Evolutionary conservation across 1,140 invertebrate species (phyloP).

Genomic region (Zaprionus africanus): DNA sequence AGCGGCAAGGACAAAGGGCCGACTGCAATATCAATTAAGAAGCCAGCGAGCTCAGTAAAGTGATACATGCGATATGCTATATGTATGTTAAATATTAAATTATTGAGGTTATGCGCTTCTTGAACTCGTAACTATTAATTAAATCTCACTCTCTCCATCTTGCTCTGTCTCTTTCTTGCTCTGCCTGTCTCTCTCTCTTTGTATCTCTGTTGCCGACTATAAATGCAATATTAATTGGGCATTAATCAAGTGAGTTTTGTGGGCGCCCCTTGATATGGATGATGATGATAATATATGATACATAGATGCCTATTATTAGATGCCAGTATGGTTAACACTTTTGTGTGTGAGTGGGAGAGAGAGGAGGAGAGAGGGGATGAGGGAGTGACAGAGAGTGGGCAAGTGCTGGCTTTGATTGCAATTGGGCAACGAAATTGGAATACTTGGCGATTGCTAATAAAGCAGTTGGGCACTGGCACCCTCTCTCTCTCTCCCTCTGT

Average conservation of each 20-base stretch:
- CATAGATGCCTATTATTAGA: neutral
- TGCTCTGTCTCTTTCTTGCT: neutral
- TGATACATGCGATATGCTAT: neutral
- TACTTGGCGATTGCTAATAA: slow-evolving; percentile 36
- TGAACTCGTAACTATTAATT: slow-evolving; percentile 10
- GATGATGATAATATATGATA: slow-evolving; percentile 3
- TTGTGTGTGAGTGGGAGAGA: neutral
- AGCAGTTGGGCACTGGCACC: slow-evolving; percentile 25
- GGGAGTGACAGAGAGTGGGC: neutral
- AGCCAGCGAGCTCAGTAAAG: neutral
- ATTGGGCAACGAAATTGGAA: slow-evolving; percentile 12
- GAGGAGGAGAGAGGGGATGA: neutral
- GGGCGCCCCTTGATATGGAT: neutral
- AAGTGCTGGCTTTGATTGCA: slow-evolving; percentile 1
- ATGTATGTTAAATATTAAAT: slow-evolving; percentile 2
- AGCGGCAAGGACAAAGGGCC: neutral
- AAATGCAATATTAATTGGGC: slow-evolving; percentile 1
- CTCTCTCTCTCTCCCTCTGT: neutral
- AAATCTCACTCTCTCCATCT: neutral
- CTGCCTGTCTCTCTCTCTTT: neutral
- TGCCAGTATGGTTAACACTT: slow-evolving; percentile 1
- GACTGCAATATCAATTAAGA: slow-evolving; percentile 6
- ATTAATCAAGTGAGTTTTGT: neutral
- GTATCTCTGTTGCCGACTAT: neutral
- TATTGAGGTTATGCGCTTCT: slow-evolving; percentile 1